Base-by-base conservation (phyloP, 2,113 vertebrate species). In the Spilogale gracilis region DNA sequence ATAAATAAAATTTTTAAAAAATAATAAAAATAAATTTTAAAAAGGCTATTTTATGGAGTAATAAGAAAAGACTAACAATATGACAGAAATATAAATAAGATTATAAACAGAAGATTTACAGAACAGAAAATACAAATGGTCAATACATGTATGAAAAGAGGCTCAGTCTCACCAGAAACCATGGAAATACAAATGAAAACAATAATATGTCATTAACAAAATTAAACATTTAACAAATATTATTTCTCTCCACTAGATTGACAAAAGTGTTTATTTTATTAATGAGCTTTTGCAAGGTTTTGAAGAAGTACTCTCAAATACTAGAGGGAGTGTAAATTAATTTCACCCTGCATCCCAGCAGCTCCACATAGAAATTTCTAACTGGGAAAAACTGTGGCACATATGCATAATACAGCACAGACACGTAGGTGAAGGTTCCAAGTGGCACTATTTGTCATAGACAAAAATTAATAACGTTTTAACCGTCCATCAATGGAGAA, bases 111-210 rank as follows among this genome's bases (percentile, higher is more conserved):
- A 93, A 23, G 43, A 97, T 27, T 78, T 74, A 79, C 56, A 56
- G 30, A 91, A 69, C 23, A 71, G 82, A 90, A 73, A 96, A 69
- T 25, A 32, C n/a, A 95, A 92, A 50, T 76, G 43, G 52, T 18
- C 48, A 58, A 23, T n/a, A 95, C 58, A 56, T 38, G 9, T 56
- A 56, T 30, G 63, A 88, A 85, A 89, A 86, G 54, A 93, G 71
- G 13, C 6, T 80, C 58, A 27, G 1, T 43, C 60, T 78, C 43
- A 82, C 50, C 11, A 79, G n/a, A 74, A 94, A 71, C 4, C 60
- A 78, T 48, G 60, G 1, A 97, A 94, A 95, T 60, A 50, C 48
- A 82, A 81, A 48, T 78, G 91, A 94, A 94, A 56, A 63, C 45
- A 86, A 50, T 21, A 85, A 18, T 30, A 78, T 6, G 30, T 20